phyloP scores from a whole-genome alignment of 2,113 vertebrate species.

The Tringa solitaria region DNA sequence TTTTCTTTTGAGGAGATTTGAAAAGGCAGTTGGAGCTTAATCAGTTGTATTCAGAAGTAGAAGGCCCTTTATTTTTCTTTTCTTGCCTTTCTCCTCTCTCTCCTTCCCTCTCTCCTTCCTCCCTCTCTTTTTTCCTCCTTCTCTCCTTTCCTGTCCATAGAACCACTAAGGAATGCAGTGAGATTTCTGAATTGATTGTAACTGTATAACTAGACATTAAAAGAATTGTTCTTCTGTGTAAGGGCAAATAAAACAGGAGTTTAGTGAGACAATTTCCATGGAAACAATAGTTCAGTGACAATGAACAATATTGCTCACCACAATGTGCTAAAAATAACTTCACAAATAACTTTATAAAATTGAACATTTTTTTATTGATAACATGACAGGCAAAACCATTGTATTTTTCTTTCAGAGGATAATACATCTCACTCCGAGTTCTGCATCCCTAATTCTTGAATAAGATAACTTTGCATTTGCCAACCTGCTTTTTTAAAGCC shows the following conservation, averaged over 20 bases:
- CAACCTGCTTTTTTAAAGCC: neutral
- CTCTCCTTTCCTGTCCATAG: neutral
- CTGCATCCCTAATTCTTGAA: neutral
- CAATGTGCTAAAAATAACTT: conserved; percentile 15
- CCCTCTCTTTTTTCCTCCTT: neutral
- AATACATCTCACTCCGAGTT: neutral
- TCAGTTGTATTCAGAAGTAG: neutral
- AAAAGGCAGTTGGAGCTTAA: neutral
- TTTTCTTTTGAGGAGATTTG: neutral
- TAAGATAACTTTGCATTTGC: neutral
- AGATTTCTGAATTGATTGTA: neutral
- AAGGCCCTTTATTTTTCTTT: neutral
- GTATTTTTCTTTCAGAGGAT: neutral
- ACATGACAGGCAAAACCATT: neutral
- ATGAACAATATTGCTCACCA: conserved; percentile 16
- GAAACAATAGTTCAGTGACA: conserved; percentile 43
- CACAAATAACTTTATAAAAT: conserved; percentile 20
- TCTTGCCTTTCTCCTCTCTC: neutral
- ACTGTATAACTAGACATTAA: neutral
- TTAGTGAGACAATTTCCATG: conserved; percentile 52
- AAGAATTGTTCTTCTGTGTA: neutral
- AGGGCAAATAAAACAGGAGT: neutral
- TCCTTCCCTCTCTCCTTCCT: neutral
- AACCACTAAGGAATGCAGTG: neutral
- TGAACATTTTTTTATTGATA: neutral